These are phyloP conservation scores for Lutraria lutraria DNA, from an alignment of 2,888 invertebrate species.

Conservation along the genomic window DNA sequence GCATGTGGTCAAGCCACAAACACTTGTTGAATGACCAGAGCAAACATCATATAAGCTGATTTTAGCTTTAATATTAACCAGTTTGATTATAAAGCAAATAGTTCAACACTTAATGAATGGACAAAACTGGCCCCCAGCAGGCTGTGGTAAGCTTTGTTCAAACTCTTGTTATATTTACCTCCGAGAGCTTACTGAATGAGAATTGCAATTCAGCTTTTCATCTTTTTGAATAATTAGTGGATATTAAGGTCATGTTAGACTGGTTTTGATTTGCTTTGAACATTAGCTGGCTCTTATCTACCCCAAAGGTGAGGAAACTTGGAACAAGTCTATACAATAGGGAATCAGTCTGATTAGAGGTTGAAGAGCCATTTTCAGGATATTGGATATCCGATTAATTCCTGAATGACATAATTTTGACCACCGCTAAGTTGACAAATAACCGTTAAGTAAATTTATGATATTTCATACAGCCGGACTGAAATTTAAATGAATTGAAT, in stretches of 20 bases:
- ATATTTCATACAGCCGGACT: neutral
- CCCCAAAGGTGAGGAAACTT: slow-evolving; percentile 11
- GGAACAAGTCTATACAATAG: neutral
- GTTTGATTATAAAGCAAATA: neutral
- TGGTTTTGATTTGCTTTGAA: neutral
- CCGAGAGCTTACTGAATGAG: neutral
- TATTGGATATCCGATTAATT: neutral
- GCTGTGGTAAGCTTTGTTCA: slow-evolving; percentile 3
- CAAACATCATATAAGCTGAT: neutral
- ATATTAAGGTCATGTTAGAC: neutral
- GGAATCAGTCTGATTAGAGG: neutral
- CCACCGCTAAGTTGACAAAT: neutral
- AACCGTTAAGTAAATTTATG: neutral
- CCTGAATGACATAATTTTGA: neutral
- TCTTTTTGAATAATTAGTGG: neutral
- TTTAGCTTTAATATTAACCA: neutral
- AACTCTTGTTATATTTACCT: neutral
- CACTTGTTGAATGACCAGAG: neutral
- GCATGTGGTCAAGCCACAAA: slow-evolving; percentile 4
- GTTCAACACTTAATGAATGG: neutral
- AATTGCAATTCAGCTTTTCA: neutral
- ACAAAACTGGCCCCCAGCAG: neutral
- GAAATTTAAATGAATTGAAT: neutral
- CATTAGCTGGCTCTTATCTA: neutral
- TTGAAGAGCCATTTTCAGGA: neutral